A percentile compares a stretch with the other conserved stretches of the same genome.
Evolutionary conservation across 2,797 vertebrate species (phyloP).

Genomic region (Phoeniculus purpureus): DNA sequence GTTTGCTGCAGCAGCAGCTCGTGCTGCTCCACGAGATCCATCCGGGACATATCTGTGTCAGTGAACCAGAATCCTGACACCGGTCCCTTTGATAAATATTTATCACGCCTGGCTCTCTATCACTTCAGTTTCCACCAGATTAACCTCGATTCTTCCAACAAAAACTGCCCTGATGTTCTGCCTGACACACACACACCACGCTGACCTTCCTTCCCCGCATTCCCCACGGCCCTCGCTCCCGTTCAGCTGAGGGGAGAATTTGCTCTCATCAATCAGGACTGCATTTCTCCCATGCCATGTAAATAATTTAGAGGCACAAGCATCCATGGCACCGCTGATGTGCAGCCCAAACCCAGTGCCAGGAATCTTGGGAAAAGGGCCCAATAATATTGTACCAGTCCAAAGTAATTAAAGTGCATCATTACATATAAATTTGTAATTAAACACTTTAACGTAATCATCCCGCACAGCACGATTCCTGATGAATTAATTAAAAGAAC

Average conservation of each 20-base stretch:
- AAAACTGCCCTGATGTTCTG: conserved; percentile 45
- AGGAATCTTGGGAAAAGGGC: conserved; percentile 88
- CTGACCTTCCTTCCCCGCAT: conserved; percentile 31
- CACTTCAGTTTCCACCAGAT: conserved; percentile 68
- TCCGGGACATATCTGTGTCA: background rate
- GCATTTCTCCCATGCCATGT: conserved; percentile 73
- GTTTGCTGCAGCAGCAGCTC: background rate
- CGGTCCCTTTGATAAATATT: conserved; percentile 54
- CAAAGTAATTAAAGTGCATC: conserved; percentile 93
- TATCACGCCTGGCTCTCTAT: conserved; percentile 52
- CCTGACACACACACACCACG: background rate
- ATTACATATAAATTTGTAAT: conserved; percentile 96
- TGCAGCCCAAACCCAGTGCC: conserved; percentile 79
- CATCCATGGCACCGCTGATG: conserved; percentile 67
- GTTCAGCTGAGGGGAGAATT: conserved; percentile 32
- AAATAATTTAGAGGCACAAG: conserved; percentile 80
- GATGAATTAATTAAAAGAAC: conserved; percentile 92
- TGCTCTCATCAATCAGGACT: conserved; percentile 61
- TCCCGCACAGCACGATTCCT: conserved; percentile 88
- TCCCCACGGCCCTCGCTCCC: conserved; percentile 21
- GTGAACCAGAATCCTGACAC: conserved; percentile 9
- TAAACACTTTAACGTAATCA: conserved; percentile 95
- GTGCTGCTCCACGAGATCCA: background rate
- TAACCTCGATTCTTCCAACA: conserved; percentile 66
- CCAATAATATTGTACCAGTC: conserved; percentile 92